Conservation (phyloP, 2,888 invertebrate species). For the Galeopsomyia nigrocyanea region DNA sequence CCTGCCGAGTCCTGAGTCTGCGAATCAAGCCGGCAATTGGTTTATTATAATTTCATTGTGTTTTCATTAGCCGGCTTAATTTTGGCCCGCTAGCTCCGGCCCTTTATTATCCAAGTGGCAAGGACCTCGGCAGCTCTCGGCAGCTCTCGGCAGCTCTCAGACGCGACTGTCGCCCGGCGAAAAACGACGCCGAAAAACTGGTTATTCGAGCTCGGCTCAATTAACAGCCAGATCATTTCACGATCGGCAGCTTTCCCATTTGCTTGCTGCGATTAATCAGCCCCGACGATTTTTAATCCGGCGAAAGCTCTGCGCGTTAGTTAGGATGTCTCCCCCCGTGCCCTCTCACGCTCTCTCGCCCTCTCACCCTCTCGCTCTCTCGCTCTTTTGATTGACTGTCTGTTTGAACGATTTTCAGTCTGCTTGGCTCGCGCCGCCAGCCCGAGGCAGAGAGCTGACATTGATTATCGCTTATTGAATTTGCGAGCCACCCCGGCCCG, state of each 20-base stretch:
- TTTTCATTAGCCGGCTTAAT: conserved; percentile 67
- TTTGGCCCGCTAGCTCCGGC: conserved; percentile 48
- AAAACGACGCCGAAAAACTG: conserved; percentile 25
- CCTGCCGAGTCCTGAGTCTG: conserved; percentile 55
- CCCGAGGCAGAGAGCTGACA: conserved; percentile 54
- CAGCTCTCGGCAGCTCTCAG: conserved; percentile 42
- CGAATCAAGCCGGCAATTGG: conserved; percentile 67
- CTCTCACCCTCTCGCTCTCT: too few relatives aligned
- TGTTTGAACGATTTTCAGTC: conserved; percentile 68
- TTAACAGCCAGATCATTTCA: conserved; percentile 8
- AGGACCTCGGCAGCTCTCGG: conserved; percentile 39
- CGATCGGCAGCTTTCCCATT: conserved; percentile 24
- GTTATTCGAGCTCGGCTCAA: background rate
- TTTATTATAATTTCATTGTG: conserved; percentile 68
- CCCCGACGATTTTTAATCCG: conserved; percentile 41
- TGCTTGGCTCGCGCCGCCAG: conserved; percentile 56
- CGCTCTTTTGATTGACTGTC: conserved; percentile 68
- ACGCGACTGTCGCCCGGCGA: background rate
- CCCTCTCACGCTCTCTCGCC: too few relatives aligned
- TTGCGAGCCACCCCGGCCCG: conserved; percentile 52
- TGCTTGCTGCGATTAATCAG: conserved; percentile 37
- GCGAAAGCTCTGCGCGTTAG: conserved; percentile 32
- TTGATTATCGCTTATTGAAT: conserved; percentile 68
- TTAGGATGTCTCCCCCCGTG: conserved; percentile 25
- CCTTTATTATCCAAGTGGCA: conserved; percentile 57